phyloP scores from a whole-genome alignment of 2,888 invertebrate species.

The Operophtera brumata region DNA sequence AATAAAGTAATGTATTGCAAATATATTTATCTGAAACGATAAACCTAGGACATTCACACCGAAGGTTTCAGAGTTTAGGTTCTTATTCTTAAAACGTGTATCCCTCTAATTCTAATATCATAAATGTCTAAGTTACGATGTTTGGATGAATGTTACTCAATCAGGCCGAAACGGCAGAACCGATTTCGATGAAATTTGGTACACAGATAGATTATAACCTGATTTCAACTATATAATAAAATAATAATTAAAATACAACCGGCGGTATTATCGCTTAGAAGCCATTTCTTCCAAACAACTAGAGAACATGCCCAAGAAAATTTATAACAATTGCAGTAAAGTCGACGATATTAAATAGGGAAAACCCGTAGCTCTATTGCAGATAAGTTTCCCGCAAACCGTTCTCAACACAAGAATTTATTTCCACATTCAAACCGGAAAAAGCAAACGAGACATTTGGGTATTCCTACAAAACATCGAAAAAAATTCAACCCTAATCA shows the following conservation, averaged over 20 bases:
- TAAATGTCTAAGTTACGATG: no score
- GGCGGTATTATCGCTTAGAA: no score
- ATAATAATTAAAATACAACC: no score
- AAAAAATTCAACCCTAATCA: conserved; percentile 37
- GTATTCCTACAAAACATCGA: conserved; percentile 15
- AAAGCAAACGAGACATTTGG: conserved; percentile 19
- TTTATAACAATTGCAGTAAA: neutral
- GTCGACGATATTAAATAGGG: conserved; percentile 7
- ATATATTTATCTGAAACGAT: neutral
- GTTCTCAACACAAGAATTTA: conserved; percentile 14
- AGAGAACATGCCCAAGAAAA: neutral
- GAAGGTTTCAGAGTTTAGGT: no score
- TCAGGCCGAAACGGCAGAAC: no score
- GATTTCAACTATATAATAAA: no score
- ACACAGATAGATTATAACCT: no score
- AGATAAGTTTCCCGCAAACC: conserved; percentile 6
- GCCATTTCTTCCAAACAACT: neutral
- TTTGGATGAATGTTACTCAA: no score
- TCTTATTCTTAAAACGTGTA: no score
- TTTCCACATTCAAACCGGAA: conserved; percentile 21
- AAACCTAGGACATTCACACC: neutral
- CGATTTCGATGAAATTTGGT: no score
- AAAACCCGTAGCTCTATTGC: conserved; percentile 3
- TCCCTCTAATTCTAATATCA: no score
- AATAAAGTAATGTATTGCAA: conserved; percentile 13